phyloP scores from a whole-genome alignment of 2,888 invertebrate genomes.

The Trichogramma dendrolimi region DNA sequence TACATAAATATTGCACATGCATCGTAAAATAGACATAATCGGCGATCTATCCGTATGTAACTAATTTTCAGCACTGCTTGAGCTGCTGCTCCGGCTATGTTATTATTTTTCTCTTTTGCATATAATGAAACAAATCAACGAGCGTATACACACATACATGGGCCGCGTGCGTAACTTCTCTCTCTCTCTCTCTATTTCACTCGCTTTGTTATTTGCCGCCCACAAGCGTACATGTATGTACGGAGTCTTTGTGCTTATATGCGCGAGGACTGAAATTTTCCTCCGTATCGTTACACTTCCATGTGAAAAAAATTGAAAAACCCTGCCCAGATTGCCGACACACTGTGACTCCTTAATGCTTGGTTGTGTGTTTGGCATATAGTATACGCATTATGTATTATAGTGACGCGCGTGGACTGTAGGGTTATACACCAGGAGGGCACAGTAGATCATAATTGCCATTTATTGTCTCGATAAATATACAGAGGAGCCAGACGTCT shows the following conservation, averaged over 20 bases:
- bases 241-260: not conserved
- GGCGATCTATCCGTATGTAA: not conserved
- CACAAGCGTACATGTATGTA: constrained; percentile 12
- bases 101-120: constrained; percentile 10
- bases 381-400: no score
- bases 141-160: constrained; percentile 3
- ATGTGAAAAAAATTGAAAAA: no score
- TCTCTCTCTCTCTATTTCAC: no score
- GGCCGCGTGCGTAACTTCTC: not conserved
- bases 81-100: constrained; percentile 3
- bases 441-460: constrained; percentile 42
- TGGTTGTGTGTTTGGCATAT: no score
- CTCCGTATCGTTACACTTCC: no score
- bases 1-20: no score
- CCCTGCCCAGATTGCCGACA: no score
- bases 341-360: no score
- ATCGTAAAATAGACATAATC: no score
- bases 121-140: constrained; percentile 21
- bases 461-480: constrained; percentile 50
- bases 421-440: no score
- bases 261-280: not conserved
- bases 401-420: no score
- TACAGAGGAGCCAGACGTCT: constrained; percentile 30
- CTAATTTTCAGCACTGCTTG: not conserved
- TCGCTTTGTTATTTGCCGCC: constrained; percentile 13